A percentile compares a stretch with the other conserved stretches of the same genome.
phyloP scores from a whole-genome alignment of 2,797 vertebrate genomes.

The Liparis tanakae region DNA sequence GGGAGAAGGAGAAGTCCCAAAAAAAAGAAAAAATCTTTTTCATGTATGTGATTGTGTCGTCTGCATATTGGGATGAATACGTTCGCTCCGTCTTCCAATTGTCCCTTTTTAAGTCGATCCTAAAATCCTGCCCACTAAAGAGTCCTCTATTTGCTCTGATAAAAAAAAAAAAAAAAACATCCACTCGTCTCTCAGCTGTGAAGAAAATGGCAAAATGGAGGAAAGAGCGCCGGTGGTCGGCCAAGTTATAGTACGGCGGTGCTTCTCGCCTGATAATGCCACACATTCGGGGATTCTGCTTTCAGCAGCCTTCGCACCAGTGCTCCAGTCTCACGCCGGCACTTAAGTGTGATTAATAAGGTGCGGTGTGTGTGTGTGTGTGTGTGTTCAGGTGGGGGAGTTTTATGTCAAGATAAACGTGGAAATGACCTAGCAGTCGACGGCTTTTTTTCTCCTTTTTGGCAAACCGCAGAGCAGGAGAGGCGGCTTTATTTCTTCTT shows the following conservation, averaged over 20 bases:
- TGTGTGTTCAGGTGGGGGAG: conserved; percentile 62
- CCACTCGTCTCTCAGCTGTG: conserved; percentile 59
- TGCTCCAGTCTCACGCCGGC: conserved; percentile 81
- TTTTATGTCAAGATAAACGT: conserved; percentile 84
- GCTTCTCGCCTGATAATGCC: conserved; percentile 75
- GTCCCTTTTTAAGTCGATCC: conserved; percentile 36
- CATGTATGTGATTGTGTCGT: conserved; percentile 13
- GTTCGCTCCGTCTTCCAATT: conserved; percentile 31
- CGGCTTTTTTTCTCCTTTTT: conserved; percentile 74
- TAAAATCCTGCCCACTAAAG: conserved; percentile 65
- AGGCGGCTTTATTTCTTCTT: conserved; percentile 39
- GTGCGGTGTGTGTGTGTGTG: conserved; percentile 63
- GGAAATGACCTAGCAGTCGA: conserved; percentile 81
- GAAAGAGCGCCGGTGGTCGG: conserved; percentile 58
- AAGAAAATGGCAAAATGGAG: conserved; percentile 64
- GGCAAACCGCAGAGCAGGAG: conserved; percentile 75
- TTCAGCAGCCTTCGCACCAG: conserved; percentile 74
- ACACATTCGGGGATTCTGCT: conserved; percentile 71
- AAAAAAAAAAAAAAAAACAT: conserved; percentile 60
- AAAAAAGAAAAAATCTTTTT: not conserved
- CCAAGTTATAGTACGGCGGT: conserved; percentile 75
- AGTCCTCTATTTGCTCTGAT: conserved; percentile 60
- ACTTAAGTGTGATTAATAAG: conserved; percentile 89
- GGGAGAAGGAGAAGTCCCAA: conserved; percentile 4
- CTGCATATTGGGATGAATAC: conserved; percentile 31